Conservation (phyloP, 2,113 vertebrate genomes). For the Lophotis ruficrista region DNA sequence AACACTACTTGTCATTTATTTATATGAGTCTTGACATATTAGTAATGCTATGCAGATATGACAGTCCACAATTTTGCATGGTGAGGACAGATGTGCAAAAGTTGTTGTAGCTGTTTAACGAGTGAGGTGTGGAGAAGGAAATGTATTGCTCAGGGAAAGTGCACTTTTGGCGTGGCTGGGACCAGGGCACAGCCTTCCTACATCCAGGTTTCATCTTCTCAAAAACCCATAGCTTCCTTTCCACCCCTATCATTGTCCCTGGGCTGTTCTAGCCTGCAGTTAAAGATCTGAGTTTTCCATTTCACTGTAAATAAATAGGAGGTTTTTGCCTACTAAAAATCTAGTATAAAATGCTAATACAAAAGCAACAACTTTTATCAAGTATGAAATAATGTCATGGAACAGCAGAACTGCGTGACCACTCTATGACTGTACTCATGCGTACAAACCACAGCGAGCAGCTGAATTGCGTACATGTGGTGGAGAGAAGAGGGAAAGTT, state of each 20-base stretch:
- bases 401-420: background rate
- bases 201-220: background rate
- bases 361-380: background rate
- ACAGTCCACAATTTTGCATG: background rate
- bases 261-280: background rate
- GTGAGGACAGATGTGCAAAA: background rate
- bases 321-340: background rate
- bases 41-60: background rate
- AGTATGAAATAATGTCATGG: background rate
- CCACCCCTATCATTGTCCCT: background rate
- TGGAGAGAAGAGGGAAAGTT: background rate
- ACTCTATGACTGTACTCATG: background rate
- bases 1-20: background rate
- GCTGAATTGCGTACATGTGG: background rate
- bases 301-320: background rate
- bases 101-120: background rate
- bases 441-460: background rate
- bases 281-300: background rate
- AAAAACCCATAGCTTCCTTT: background rate
- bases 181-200: background rate
- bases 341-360: background rate
- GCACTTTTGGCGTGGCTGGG: accelerated
- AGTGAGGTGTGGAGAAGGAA: background rate
- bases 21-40: background rate
- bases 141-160: background rate